Conservation (phyloP, 2,113 vertebrate genomes). For the Sialia sialis region DNA sequence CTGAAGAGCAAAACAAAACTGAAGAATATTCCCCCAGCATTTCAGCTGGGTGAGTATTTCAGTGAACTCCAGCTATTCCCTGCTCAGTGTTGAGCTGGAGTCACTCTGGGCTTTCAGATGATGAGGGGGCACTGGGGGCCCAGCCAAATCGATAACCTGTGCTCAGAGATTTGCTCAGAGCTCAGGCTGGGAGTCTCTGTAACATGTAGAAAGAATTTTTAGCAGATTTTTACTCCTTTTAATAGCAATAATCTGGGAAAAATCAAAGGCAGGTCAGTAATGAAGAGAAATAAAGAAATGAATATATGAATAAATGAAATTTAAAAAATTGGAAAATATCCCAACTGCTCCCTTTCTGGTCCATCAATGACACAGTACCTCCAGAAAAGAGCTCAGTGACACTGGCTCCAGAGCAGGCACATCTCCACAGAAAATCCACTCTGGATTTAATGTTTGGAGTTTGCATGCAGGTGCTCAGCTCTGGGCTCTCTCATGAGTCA, state of each 20-base stretch:
- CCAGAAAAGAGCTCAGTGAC: not conserved
- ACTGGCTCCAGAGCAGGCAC: not conserved
- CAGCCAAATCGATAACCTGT: not conserved
- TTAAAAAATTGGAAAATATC: not conserved
- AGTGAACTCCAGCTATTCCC: not conserved
- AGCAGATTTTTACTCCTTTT: not conserved
- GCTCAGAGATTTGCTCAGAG: not conserved
- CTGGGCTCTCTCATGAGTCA: not conserved
- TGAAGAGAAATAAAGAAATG: not conserved
- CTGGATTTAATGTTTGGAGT: not conserved
- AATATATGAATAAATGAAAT: no score
- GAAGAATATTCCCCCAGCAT: not conserved
- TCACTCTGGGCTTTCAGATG: not conserved
- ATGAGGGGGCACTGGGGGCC: not conserved
- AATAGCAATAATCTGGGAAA: not conserved
- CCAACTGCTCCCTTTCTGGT: not conserved
- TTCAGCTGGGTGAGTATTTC: not conserved
- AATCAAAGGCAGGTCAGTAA: not conserved
- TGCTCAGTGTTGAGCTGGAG: not conserved
- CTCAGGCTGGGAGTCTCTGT: not conserved
- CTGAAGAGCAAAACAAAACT: not conserved
- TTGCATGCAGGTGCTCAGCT: not conserved
- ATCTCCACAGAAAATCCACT: not conserved
- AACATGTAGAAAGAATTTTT: not conserved
- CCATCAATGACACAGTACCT: not conserved